Evolutionary conservation across 2,113 vertebrate genomes (phyloP).

Genomic region (Alces alces): DNA sequence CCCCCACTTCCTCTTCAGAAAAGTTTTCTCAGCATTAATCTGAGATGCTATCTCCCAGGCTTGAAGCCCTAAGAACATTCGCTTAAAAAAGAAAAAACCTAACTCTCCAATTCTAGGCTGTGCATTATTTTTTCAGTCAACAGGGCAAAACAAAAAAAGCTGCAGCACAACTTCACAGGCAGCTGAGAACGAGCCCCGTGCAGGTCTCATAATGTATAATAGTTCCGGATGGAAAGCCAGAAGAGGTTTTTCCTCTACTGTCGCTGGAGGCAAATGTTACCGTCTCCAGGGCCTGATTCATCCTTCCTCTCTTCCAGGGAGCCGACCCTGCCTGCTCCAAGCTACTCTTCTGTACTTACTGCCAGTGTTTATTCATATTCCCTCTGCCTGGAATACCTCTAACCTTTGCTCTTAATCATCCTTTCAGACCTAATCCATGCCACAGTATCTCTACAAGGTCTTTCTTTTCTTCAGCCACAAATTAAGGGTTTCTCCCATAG

Average conservation of each 20-base stretch:
- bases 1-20: neutral
- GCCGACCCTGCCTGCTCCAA: neutral
- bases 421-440: neutral
- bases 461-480: neutral
- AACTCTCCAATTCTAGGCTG: neutral
- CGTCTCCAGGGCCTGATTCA: neutral
- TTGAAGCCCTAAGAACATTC: neutral
- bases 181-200: neutral
- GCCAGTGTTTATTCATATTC: neutral
- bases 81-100: neutral
- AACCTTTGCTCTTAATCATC: neutral
- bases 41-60: neutral
- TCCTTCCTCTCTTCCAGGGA: neutral
- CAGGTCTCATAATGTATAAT: neutral
- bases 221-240: neutral
- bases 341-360: neutral
- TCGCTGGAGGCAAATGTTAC: neutral
- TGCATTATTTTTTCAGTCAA: neutral
- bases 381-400: neutral
- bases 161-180: neutral
- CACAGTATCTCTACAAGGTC: neutral
- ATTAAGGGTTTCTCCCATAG: neutral
- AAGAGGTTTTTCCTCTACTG: neutral
- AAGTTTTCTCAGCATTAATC: neutral
- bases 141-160: neutral